These are phyloP conservation scores for Melieria omissa DNA, from an alignment of 2,888 invertebrate genomes.

Conservation along the genomic window DNA sequence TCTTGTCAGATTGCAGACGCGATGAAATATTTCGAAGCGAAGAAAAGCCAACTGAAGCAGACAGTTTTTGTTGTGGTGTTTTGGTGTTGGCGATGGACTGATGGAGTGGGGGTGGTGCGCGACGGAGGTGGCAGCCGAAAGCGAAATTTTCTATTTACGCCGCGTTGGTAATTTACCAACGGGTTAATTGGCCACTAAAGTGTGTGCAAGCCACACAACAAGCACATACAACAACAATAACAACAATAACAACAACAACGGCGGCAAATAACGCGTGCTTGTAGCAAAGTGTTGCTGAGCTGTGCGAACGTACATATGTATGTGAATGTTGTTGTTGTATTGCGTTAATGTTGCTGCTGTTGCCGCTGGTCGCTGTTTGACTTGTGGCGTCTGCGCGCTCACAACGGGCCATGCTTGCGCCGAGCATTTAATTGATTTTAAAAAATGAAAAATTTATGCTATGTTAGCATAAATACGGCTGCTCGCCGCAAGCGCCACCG, in stretches of 20 bases:
- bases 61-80: no score
- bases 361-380: conserved; percentile 27
- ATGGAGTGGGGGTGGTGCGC: no score
- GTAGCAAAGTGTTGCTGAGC: neutral
- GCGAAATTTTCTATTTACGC: neutral
- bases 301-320: neutral
- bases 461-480: conserved; percentile 31
- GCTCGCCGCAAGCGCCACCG: neutral
- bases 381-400: conserved; percentile 17
- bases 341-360: conserved; percentile 14
- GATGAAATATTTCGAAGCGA: no score
- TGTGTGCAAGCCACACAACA: neutral
- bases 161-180: neutral
- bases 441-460: conserved; percentile 47
- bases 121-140: neutral
- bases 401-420: neutral
- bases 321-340: neutral
- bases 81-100: no score
- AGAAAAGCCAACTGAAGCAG: no score
- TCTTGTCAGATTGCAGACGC: no score
- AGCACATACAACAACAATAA: neutral
- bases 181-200: conserved; percentile 16
- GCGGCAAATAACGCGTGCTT: neutral
- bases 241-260: neutral
- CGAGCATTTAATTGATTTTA: conserved; percentile 43